Percentiles rank a stretch among this genome's conserved stretches.
Evolutionary conservation across 2,888 invertebrate genomes (phyloP).

Genomic region (Drosophila siamana): DNA sequence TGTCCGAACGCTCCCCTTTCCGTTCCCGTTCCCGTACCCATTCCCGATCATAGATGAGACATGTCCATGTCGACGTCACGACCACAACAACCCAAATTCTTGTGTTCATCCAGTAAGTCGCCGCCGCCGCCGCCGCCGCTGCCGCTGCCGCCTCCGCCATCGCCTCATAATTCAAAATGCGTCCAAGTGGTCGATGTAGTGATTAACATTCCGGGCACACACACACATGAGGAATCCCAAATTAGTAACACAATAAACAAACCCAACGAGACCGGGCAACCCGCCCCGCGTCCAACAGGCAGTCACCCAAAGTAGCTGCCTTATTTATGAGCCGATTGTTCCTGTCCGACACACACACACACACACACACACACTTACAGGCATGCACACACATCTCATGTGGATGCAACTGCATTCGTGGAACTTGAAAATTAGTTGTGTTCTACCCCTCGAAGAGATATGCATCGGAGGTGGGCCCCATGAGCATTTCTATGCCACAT

Average conservation of each 20-base stretch:
- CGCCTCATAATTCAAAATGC: conserved; percentile 75
- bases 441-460: conserved; percentile 66
- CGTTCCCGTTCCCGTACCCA: conserved; percentile 4
- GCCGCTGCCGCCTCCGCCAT: conserved; percentile 50
- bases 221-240: conserved; percentile 73
- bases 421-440: conserved; percentile 77
- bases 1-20: conserved; percentile 47
- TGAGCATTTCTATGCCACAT: conserved; percentile 60
- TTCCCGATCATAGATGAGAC: conserved; percentile 4
- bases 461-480: conserved; percentile 57
- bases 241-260: conserved; percentile 82
- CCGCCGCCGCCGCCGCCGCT: not conserved
- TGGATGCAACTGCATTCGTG: conserved; percentile 74
- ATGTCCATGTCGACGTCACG: conserved; percentile 56
- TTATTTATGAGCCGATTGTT: conserved; percentile 74
- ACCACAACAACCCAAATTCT: conserved; percentile 54
- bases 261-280: conserved; percentile 60
- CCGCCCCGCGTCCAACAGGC: conserved; percentile 39
- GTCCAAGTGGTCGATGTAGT: conserved; percentile 64
- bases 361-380: conserved; percentile 8
- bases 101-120: conserved; percentile 18
- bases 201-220: conserved; percentile 77
- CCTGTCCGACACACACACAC: conserved; percentile 39
- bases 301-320: conserved; percentile 70
- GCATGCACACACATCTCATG: conserved; percentile 20